A percentile compares a stretch with the other conserved stretches of the same genome.
phyloP scores from a whole-genome alignment of 2,113 vertebrate genomes.

The Burhinus oedicnemus region DNA sequence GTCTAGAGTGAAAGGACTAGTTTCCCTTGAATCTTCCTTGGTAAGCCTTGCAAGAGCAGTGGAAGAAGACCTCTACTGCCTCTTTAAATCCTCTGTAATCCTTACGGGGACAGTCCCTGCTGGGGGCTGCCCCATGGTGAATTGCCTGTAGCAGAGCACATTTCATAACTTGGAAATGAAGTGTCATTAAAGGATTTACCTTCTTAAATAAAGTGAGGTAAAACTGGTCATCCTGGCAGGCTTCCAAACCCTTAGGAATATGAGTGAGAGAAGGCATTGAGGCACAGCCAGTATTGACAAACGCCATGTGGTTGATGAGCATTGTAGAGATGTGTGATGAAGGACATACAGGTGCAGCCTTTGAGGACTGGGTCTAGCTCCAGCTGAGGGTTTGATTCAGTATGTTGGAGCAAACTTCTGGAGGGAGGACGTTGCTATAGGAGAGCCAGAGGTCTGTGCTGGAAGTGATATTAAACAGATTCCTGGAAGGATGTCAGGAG shows the following conservation, averaged over 20 bases:
- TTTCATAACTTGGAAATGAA: not conserved
- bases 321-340: not conserved
- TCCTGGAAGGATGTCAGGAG: not conserved
- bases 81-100: not conserved
- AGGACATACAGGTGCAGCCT: not conserved
- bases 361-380: not conserved
- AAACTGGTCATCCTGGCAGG: not conserved
- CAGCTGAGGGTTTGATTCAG: not conserved
- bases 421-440: not conserved
- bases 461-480: not conserved
- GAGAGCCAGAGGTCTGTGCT: not conserved
- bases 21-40: not conserved
- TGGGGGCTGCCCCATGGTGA: not conserved
- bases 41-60: not conserved
- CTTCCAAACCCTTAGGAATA: not conserved
- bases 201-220: not conserved
- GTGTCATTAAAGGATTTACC: not conserved
- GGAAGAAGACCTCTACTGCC: not conserved
- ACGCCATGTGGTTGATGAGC: not conserved
- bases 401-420: not conserved
- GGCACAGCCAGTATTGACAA: not conserved
- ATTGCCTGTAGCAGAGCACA: not conserved
- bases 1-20: not conserved
- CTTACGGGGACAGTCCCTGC: not conserved
- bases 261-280: not conserved